Percentiles rank a stretch among this genome's conserved stretches.
phyloP scores from a whole-genome alignment of 2,888 invertebrate species.

The Alviniconcha strummeri region DNA sequence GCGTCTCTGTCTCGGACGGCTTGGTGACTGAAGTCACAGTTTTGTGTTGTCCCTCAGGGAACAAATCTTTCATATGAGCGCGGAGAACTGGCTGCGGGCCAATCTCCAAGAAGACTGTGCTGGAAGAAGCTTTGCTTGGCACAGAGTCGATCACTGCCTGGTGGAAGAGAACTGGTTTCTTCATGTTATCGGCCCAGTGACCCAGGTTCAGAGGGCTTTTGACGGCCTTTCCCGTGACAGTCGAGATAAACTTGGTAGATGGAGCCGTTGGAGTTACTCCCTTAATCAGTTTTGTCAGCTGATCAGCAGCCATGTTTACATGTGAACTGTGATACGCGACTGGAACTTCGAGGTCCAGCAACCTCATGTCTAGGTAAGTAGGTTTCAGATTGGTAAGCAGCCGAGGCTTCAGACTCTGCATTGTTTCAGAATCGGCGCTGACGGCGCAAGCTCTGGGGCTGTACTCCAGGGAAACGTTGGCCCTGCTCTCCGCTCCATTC shows the following conservation, averaged over 20 bases:
- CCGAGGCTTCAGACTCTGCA: slow-evolving; percentile 41
- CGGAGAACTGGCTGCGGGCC: slow-evolving; percentile 53
- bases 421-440: slow-evolving; percentile 45
- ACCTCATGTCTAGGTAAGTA: slow-evolving; percentile 16
- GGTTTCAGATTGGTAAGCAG: slow-evolving; percentile 28
- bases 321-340: slow-evolving; percentile 41
- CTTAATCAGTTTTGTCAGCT: slow-evolving; percentile 3
- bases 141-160: slow-evolving; percentile 27
- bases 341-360: slow-evolving; percentile 34
- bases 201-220: background rate
- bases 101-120: slow-evolving; percentile 50
- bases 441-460: slow-evolving; percentile 43
- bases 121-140: background rate
- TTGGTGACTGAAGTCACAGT: slow-evolving; percentile 41
- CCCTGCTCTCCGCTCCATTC: slow-evolving; percentile 4
- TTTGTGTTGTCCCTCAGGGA: slow-evolving; percentile 31
- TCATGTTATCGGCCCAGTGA: slow-evolving; percentile 42
- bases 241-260: slow-evolving; percentile 27
- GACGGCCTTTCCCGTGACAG: slow-evolving; percentile 31
- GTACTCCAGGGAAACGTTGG: slow-evolving; percentile 46
- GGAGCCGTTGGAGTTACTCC: slow-evolving; percentile 6
- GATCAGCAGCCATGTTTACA: slow-evolving; percentile 26
- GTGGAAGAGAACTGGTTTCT: slow-evolving; percentile 34
- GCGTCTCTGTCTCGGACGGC: slow-evolving; percentile 36
- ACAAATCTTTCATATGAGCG: slow-evolving; percentile 42